A percentile compares a stretch with the other conserved stretches of the same genome.
Conservation (phyloP, 2,113 vertebrate species). For the Casuarius casuarius region DNA sequence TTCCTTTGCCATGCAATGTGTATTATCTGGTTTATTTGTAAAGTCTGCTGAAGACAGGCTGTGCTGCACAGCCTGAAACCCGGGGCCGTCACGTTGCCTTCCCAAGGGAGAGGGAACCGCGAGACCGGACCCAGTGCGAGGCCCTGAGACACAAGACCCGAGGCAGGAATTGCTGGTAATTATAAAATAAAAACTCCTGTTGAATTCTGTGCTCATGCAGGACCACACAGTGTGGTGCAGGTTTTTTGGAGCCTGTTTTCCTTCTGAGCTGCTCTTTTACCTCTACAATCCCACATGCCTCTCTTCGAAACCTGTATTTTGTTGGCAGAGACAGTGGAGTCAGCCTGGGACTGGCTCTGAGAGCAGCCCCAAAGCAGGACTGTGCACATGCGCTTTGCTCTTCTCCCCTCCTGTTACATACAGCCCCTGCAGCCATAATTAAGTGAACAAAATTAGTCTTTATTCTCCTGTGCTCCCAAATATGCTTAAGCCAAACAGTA, state of each 20-base stretch:
- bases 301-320: background rate
- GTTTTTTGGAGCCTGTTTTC: background rate
- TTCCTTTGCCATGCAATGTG: background rate
- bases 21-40: accelerated
- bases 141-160: background rate
- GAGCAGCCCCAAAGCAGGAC: background rate
- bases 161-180: background rate
- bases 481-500: background rate
- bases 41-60: background rate
- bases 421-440: background rate
- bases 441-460: accelerated
- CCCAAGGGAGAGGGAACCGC: background rate
- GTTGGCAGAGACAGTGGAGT: background rate
- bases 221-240: accelerated
- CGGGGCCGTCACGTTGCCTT: background rate
- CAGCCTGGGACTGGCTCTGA: background rate
- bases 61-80: background rate
- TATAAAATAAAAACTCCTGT: background rate
- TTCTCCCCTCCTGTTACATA: background rate
- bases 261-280: background rate
- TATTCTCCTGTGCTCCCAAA: background rate
- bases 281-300: background rate
- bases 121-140: background rate
- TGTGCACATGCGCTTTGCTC: accelerated
- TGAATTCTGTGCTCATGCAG: background rate